Percentiles rank a stretch among this genome's conserved stretches.
phyloP scores from a whole-genome alignment of 2,113 vertebrate genomes.

The Pseudois nayaur region DNA sequence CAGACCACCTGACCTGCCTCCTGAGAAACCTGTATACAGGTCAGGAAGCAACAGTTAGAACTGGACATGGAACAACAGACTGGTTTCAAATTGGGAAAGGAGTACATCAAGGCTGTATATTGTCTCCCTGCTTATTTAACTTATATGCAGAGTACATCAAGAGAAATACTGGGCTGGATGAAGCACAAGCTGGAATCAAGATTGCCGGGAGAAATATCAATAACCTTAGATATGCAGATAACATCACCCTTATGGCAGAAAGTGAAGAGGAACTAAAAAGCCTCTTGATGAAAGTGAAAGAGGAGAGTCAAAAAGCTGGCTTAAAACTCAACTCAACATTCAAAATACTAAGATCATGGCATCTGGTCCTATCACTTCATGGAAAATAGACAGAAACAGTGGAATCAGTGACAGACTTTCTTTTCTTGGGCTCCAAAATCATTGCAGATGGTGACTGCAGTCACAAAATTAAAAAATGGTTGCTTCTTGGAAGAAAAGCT shows the following conservation, averaged over 20 bases:
- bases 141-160: not conserved
- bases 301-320: not conserved
- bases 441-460: not conserved
- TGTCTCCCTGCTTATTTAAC: not conserved
- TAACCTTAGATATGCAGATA: not conserved
- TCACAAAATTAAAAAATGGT: not conserved
- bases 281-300: not conserved
- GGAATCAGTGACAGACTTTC: not conserved
- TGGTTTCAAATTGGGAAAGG: not conserved
- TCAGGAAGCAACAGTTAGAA: not conserved
- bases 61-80: not conserved
- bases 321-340: not conserved
- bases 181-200: not conserved
- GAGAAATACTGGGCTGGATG: not conserved
- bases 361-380: not conserved
- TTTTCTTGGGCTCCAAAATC: not conserved
- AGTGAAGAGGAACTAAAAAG: not conserved
- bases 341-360: not conserved
- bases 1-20: not conserved
- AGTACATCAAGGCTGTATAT: not conserved
- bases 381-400: not conserved
- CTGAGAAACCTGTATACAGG: not conserved
- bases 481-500: not conserved
- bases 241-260: not conserved
- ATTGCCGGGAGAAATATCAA: not conserved